phyloP scores from a whole-genome alignment of 2,113 vertebrate genomes.

The Paramisgurnus dabryanus region DNA sequence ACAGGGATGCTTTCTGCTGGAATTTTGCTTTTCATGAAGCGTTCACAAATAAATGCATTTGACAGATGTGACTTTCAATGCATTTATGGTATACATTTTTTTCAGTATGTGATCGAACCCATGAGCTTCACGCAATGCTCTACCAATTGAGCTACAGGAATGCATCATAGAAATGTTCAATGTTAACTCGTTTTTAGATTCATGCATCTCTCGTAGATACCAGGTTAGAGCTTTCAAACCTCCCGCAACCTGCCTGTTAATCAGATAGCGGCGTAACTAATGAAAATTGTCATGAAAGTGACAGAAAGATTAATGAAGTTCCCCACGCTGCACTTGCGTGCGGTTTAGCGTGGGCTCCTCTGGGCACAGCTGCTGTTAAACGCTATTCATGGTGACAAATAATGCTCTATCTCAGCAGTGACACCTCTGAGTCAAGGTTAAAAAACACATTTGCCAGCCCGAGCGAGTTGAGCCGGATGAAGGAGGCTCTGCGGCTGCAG shows the following conservation, averaged over 20 bases:
- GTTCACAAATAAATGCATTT: not conserved
- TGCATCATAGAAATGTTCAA: not conserved
- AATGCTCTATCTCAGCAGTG: slow-evolving; percentile 80
- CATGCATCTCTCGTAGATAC: not conserved
- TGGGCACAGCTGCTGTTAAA: slow-evolving; percentile 81
- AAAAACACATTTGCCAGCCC: slow-evolving; percentile 81
- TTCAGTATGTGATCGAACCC: no score
- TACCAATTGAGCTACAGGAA: no score
- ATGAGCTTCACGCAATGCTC: no score
- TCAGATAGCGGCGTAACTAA: slow-evolving; percentile 92
- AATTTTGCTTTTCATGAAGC: slow-evolving; percentile 22
- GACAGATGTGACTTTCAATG: not conserved
- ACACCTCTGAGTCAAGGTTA: slow-evolving; percentile 93
- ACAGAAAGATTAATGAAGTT: slow-evolving; percentile 98
- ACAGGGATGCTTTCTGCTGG: not conserved
- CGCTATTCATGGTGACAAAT: slow-evolving; percentile 92
- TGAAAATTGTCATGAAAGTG: slow-evolving; percentile 91
- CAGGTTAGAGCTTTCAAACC: slow-evolving; percentile 7
- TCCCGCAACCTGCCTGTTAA: slow-evolving; percentile 70
- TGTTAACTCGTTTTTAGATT: not conserved
- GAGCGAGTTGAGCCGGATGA: slow-evolving; percentile 58
- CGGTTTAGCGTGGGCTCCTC: slow-evolving; percentile 74
- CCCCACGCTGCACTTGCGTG: slow-evolving; percentile 76
- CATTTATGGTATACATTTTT: no score
- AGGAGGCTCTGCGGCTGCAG: slow-evolving; percentile 54